Conservation (phyloP, 2,113 vertebrate species). For the Chaetodon auriga region DNA sequence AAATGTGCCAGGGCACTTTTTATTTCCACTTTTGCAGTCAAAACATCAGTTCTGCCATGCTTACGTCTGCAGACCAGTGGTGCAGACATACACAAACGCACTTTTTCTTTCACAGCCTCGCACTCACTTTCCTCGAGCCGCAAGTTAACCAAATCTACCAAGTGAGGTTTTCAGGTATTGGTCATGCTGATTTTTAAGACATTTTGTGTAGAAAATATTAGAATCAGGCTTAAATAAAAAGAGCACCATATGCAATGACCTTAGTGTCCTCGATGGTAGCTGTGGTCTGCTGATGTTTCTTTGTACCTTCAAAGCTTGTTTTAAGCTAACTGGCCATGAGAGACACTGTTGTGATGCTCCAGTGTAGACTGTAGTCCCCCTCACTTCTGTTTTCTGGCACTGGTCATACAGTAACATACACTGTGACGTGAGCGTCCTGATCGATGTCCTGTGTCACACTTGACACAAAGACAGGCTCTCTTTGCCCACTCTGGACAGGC, state of each 20-base stretch:
- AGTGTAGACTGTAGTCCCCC: background rate
- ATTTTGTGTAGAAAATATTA: background rate
- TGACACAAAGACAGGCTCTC: constrained; percentile 21
- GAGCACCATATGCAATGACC: background rate
- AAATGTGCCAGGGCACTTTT: constrained; percentile 15
- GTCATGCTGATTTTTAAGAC: background rate
- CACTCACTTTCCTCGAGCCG: background rate
- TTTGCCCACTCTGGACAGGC: constrained; percentile 29
- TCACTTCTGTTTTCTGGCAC: constrained; percentile 5
- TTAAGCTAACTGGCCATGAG: background rate
- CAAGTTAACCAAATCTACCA: background rate
- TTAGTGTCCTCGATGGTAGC: background rate
- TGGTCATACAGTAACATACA: constrained; percentile 19
- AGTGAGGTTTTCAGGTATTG: background rate
- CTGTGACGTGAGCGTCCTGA: constrained; percentile 5
- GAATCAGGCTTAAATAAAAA: background rate
- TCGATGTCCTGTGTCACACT: background rate
- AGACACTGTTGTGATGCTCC: constrained; percentile 1
- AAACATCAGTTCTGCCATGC: constrained; percentile 5
- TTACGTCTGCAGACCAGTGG: constrained; percentile 14
- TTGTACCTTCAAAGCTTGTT: background rate
- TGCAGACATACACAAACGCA: background rate
- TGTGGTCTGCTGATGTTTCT: background rate
- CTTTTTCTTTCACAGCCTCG: background rate
- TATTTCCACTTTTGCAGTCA: background rate